Conservation (phyloP, 2,888 invertebrate species). For the Parnassius orleans region DNA sequence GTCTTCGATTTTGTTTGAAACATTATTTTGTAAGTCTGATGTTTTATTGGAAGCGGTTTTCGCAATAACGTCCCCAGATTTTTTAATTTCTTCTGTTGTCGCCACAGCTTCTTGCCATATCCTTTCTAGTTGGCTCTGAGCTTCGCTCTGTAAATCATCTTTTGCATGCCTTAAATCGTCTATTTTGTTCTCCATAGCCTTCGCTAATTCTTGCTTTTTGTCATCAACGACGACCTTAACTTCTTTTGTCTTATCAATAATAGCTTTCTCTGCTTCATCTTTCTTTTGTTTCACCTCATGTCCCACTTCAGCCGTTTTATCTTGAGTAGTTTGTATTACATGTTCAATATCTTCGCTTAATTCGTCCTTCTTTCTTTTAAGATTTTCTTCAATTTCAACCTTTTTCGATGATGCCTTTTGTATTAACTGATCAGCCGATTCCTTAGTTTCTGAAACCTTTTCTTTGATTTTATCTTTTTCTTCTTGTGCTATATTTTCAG, state of each 20-base stretch:
- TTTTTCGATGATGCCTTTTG: constrained; percentile 40
- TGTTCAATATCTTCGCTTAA: constrained; percentile 32
- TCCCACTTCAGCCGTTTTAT: constrained; percentile 44
- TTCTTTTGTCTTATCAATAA: constrained; percentile 35
- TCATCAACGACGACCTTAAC: constrained; percentile 32
- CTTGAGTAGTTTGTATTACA: constrained; percentile 38
- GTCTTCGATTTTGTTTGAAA: constrained; percentile 46
- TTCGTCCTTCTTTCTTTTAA: constrained; percentile 32
- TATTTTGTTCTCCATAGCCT: constrained; percentile 35
- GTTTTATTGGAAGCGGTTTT: constrained; percentile 61
- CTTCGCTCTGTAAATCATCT: constrained; percentile 42
- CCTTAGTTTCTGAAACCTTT: constrained; percentile 18
- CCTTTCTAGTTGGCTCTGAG: constrained; percentile 57
- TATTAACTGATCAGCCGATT: constrained; percentile 26
- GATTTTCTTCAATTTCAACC: constrained; percentile 33
- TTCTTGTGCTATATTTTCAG: constrained; percentile 42
- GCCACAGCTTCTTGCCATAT: constrained; percentile 70
- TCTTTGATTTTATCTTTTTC: constrained; percentile 43
- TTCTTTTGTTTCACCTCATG: constrained; percentile 43
- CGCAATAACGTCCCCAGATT: constrained; percentile 62
- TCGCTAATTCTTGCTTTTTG: constrained; percentile 33
- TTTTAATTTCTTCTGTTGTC: constrained; percentile 70
- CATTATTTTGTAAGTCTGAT: constrained; percentile 50
- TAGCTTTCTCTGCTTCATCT: constrained; percentile 36
- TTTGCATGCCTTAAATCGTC: constrained; percentile 36